These are phyloP conservation scores for Arrhopalites spinosus DNA, from an alignment of 2,888 invertebrate species.

Conservation along the genomic window DNA sequence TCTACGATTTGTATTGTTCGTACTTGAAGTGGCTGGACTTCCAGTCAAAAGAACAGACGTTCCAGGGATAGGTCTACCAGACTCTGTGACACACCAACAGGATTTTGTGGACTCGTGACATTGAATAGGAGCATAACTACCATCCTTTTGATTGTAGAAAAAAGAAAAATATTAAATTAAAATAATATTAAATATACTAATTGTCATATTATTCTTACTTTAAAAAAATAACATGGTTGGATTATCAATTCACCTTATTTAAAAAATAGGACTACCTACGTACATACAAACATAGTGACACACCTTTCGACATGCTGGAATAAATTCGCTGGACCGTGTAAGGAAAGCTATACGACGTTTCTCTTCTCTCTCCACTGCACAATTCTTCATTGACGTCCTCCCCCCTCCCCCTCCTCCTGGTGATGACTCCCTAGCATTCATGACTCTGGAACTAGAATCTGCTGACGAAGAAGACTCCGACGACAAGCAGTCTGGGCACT, in stretches of 20 bases:
- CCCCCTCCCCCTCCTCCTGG: neutral
- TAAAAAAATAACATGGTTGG: conserved; percentile 64
- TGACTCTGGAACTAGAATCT: neutral
- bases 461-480: conserved; percentile 28
- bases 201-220: neutral
- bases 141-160: conserved; percentile 74
- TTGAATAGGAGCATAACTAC: conserved; percentile 66
- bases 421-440: neutral
- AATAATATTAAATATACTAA: neutral
- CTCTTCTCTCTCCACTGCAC: conserved; percentile 51
- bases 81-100: conserved; percentile 90
- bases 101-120: conserved; percentile 72
- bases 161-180: neutral
- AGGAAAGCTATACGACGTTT: conserved; percentile 42
- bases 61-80: conserved; percentile 79
- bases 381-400: conserved; percentile 36
- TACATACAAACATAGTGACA: no score
- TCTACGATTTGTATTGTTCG: conserved; percentile 59
- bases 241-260: no score
- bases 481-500: conserved; percentile 56
- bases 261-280: no score
- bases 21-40: conserved; percentile 15
- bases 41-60: conserved; percentile 71
- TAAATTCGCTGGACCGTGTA: conserved; percentile 57
- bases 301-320: conserved; percentile 80